Evolutionary conservation across 2,113 vertebrate genomes (phyloP), one percentile per base, ranked within the genome.

Genomic region (Pogonocichla stellata): DNA sequence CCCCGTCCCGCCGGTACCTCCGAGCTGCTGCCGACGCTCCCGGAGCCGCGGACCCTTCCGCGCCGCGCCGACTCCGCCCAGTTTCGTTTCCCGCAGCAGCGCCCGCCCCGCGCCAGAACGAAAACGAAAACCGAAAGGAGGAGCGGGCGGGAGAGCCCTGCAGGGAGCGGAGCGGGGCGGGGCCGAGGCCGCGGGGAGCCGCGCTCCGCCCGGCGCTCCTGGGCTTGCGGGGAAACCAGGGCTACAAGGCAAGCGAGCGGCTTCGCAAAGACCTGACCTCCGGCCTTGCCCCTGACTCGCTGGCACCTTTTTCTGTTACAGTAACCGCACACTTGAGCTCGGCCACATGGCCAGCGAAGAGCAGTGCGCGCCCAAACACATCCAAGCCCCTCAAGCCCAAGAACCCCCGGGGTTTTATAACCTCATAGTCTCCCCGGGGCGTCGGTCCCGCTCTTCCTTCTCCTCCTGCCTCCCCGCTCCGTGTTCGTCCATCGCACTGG

Each of bases 281-380:
- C 3, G 4, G 42, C 29, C 3, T 15, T 6, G 53, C 3, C 33
- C 22, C 28, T 2, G 45, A 7, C 14, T 4, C 6, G n/a, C 45
- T 5, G 22, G 5, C 5, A 5, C 33, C 22, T 19, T 15, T 8
- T 19, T 4, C 33, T 31, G 7, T 2, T 29, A 9, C 28, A 9
- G 50, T 4, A 16, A 26, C 33, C 40, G 2, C 78, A 4, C 8
- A 1, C 17, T 6, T 5, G 0, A 38, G 56, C 36, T 66, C 67
- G 4, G 5, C 62, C 9, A 0, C 11, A 1, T 0, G 16, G 53
- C 13, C 24, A 9, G 31, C 8, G 0, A 28, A 38, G 36, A 36
- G n/a, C 2, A 10, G 12, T 0, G 7, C 1, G 4, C 40, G 8
- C 23, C 24, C 47, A 62, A 14, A 62, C 2, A 11, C 15, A 42